Conservation (phyloP, 2,113 vertebrate genomes). For the Amia ocellicauda region DNA sequence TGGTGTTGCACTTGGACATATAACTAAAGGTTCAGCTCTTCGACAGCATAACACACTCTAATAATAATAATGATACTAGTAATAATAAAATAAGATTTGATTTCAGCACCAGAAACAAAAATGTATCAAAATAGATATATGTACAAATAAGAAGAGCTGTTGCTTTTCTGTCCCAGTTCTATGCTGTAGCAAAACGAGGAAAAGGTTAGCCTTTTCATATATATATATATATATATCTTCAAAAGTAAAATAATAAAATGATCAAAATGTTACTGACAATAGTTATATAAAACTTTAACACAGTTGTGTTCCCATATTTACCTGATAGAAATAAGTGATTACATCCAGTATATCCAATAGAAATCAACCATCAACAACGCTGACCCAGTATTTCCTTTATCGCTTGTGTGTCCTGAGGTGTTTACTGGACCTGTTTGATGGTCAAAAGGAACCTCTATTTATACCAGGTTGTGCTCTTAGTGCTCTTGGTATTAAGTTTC, state of each 20-base stretch:
- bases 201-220: too few relatives aligned
- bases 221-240: too few relatives aligned
- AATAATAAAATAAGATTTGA: not conserved
- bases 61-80: slow-evolving; percentile 24
- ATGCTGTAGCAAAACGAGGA: too few relatives aligned
- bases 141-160: too few relatives aligned
- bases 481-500: not conserved
- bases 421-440: not conserved
- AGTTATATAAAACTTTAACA: too few relatives aligned
- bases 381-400: not conserved
- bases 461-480: slow-evolving; percentile 38
- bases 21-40: slow-evolving; percentile 25
- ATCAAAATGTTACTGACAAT: too few relatives aligned
- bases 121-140: not conserved
- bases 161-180: too few relatives aligned
- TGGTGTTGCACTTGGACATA: slow-evolving; percentile 40
- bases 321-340: not conserved
- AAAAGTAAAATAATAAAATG: too few relatives aligned
- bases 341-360: slow-evolving; percentile 2
- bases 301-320: too few relatives aligned
- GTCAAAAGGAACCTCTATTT: slow-evolving; percentile 43
- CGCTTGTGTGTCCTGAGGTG: not conserved
- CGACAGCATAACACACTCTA: slow-evolving; percentile 38
- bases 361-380: not conserved
- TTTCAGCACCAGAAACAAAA: too few relatives aligned